Base-by-base conservation (phyloP, 2,888 invertebrate genomes). In the Mimumesa dahlbomi region DNA sequence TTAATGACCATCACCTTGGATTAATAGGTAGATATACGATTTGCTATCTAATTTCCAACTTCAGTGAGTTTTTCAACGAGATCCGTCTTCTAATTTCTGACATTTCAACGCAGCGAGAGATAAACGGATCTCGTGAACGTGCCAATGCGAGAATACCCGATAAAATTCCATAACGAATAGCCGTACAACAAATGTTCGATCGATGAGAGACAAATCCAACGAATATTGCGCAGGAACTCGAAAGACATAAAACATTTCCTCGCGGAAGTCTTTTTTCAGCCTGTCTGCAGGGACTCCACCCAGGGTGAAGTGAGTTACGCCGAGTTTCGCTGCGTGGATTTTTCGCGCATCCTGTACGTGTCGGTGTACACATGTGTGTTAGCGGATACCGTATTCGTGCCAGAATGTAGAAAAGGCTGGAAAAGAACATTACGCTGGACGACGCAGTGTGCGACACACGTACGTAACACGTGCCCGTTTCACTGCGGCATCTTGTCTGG, bases 251-350 rank as follows among this genome's bases (percentile, higher is more conserved):
- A 66, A 58, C 62, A 65, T 54, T 58, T 54, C 62, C 40, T 69
- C 54, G 56, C 69, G 50, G 52, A 52, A 62, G 52, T 58, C 48
- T 73, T 69, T 61, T 58, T 53, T 49, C 59, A n/a, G 14, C 18
- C 36, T 18, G 53, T 43, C 52, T 65, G 62, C 50, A 50, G 59
- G 61, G 19, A 46, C n/a, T 73, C 29, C 14, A 21, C 53, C 38
- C 7, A 9, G 63, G 13, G 22, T 16, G 57, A 42, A 42, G 54
- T 61, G 57, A 75, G 61, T 71, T 75, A 75, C 61, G 61, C 31
- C 46, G 53, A 46, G 56, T 59, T 63, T 29, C 31, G 16, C 22
- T 9, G 18, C 18, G 25, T 29, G 54, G 58, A 58, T 48, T 50
- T 74, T 19, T 52, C 53, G 5, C 21, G 53, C 52, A 56, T 42